Percentiles rank a stretch among this genome's conserved stretches.
phyloP scores from a whole-genome alignment of 2,113 vertebrate species.

The Sapajus apella region DNA sequence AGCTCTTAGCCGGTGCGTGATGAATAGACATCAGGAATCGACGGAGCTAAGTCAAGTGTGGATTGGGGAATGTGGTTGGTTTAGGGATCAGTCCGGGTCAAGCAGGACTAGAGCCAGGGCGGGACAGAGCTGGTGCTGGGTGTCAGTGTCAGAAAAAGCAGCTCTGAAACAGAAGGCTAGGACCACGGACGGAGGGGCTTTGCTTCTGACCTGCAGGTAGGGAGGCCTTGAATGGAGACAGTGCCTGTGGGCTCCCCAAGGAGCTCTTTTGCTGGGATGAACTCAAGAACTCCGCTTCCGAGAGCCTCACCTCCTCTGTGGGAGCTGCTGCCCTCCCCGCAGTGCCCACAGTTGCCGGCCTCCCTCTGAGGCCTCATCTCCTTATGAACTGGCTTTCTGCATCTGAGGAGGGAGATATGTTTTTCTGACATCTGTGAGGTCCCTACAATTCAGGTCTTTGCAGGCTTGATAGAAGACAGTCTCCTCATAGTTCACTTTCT shows the following conservation, averaged over 20 bases:
- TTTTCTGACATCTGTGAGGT: not conserved
- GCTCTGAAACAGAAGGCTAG: not conserved
- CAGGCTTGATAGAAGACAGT: not conserved
- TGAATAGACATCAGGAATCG: not conserved
- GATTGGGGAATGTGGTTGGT: not conserved
- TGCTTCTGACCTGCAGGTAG: rapidly evolving
- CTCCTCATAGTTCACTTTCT: not conserved
- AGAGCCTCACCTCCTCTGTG: not conserved
- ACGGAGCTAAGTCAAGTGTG: not conserved
- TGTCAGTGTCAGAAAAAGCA: not conserved
- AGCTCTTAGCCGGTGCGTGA: rapidly evolving
- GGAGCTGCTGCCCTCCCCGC: not conserved
- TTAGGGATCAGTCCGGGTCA: not conserved
- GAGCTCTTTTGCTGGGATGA: not conserved
- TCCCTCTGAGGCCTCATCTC: rapidly evolving
- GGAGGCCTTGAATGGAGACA: rapidly evolving
- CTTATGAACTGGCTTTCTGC: not conserved
- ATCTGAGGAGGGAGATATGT: not conserved
- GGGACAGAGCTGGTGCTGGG: not conserved
- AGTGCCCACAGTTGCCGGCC: rapidly evolving
- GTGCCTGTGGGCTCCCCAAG: rapidly evolving
- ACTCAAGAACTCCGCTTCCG: not conserved
- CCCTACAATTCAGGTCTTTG: not conserved
- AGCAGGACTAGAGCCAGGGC: not conserved
- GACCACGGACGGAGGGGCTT: rapidly evolving